Base-by-base conservation (phyloP, 2,888 invertebrate genomes). In the Andrena minutula region DNA sequence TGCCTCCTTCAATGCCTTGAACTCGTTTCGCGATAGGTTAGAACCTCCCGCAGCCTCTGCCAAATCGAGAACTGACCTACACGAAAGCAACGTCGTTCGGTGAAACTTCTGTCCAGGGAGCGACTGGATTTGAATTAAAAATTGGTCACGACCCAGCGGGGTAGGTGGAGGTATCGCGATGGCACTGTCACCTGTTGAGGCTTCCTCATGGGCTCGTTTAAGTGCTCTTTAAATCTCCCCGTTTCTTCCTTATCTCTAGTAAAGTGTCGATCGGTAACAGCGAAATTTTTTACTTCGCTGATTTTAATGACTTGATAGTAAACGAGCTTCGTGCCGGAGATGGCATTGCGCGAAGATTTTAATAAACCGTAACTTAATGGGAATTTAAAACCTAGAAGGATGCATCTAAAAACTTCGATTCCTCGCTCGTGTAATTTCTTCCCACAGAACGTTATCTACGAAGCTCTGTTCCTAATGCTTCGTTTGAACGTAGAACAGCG, bases 1-100 rank as follows among this genome's bases (percentile, higher is more conserved):
- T 23, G 10, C 10, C 23, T 10, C 20, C 56, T 20, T 41, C 41
- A 28, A 30, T 58, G 10, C 35, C 35, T 20, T 26, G 28, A 47
- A n/a, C 6, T 41, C 12, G 73, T 70, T 76, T 58, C 64, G 72
- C 72, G 70, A 61, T 76, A 85, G 89, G 88, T 89, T 86, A 75
- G 83, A 82, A 83, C 82, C 88, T 84, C 70, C 69, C 23, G 65
- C 80, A 32, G 56, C 60, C 51, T 79, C 75, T 68, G 77, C 84
- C 81, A 85, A 80, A 77, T 70, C 58, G 71, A 81, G 79, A 86
- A 89, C 89, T 89, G 86, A 89, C 88, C 89, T 89, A 88, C 80
- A 74, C 88, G 84, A 88, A 69, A 26, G 56, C 51, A 23, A 20
- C 49, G 30, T 56, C 20, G 30, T 26, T 47, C 61, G 41, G 10